Base-by-base conservation (phyloP, 2,888 invertebrate species). In the Cynaeus angustus region DNA sequence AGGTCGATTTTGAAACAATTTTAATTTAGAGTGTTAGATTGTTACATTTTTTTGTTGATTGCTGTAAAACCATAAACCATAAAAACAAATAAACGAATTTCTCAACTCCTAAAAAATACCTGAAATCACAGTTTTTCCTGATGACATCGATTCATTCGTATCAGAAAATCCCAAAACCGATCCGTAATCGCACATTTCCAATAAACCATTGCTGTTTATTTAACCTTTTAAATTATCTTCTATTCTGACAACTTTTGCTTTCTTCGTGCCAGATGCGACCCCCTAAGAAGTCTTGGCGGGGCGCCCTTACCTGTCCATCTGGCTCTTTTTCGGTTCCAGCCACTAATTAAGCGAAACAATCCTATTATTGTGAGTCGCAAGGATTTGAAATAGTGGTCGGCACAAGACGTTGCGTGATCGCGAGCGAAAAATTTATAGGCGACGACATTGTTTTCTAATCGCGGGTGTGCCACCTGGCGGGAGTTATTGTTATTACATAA, bases 231-330 rank as follows among this genome's bases (percentile, higher is more conserved):
- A n/a, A 7, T 1, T n/a, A 9, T n/a, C 7, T 4, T 33, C 9
- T 33, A 2, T 33, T n/a, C 33, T 1, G 33, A 33, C 41, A 2
- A 41, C 41, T 41, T 41, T 41, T 41, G 12, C 41, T 41, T 41
- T 41, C 41, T 33, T 30, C 21, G 41, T 12, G 30, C 26, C 56
- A 56, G 56, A 56, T 56, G 56, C 41, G 14, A 33, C 56, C 56
- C 56, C 55, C 55, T 16, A 12, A 30, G 30, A 9, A 6, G 46
- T 13, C 46, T 16, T 13, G 10, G 53, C 58, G 68, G 78, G 75
- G 72, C 67, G 72, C 74, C 75, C 71, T 77, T 77, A 74, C 72
- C 77, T 75, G 72, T 76, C 78, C 56, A 56, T 56, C 56, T 56
- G 56, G 37, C 13, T 10, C 16, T 7, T 21, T 41, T 38, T 56